Base-by-base conservation (phyloP, 1,140 invertebrate species). In the Galendromus occidentalis region DNA sequence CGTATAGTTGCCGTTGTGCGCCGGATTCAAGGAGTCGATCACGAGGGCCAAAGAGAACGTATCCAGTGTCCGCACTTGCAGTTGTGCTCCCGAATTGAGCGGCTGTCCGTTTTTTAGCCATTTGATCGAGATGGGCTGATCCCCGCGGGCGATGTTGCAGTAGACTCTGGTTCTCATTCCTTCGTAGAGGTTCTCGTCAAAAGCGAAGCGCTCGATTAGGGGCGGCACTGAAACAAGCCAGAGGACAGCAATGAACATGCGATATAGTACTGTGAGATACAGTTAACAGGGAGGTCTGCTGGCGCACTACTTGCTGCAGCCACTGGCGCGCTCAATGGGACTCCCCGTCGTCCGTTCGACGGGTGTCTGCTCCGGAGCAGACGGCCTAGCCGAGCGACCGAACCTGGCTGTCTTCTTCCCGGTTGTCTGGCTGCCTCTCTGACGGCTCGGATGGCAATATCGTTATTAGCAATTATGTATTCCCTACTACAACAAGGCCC, bases 111-210 rank as follows among this genome's bases (percentile, higher is more conserved):
- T 67, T 42, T 73, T 72, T 22, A 68, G 45, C 71, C 71, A 72
- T 30, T 51, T 18, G 30, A 72, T 71, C 18, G 59, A 59, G 25
- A 72, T 67, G 7, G 71, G 71, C n/a, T 65, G 41, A 25, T 72
- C 71, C 12, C 71, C 71, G 45, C 73, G 73, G 65, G 73, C 74
- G 12, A 78, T 75, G 0, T 71, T 71, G 69, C 77, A 78, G 0
- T 75, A 72, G 7, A 79, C 72, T 9, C 73, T 73, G 7, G 77
- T 72, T 51, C 77, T 69, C 70, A 71, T 71, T 12, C 69, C 70
- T 66, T 71, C 70, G 55, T 83, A 82, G 71, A 88, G 82, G 73
- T 84, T 84, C 75, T 86, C 82, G 80, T 73, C 74, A 67, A 79
- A 78, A 6, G 68, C 68, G 69, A 79, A 78, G 2, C 73, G 71